phyloP scores from a whole-genome alignment of 2,888 invertebrate species.

The Perizoma flavofasciatum region DNA sequence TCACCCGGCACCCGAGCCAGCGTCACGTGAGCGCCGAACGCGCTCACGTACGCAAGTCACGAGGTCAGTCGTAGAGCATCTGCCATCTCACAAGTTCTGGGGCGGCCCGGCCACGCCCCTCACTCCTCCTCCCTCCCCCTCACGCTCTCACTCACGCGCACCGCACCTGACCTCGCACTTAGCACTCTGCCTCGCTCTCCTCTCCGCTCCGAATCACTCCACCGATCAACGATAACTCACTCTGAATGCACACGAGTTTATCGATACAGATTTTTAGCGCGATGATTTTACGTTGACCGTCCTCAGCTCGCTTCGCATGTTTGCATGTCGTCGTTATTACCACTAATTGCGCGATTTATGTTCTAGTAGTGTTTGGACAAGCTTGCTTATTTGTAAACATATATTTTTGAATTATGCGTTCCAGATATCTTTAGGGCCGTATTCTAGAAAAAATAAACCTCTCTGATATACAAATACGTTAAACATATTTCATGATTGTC shows the following conservation, averaged over 20 bases:
- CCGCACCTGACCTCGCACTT: conserved; percentile 50
- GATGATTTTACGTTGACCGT: background rate
- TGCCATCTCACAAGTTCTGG: conserved; percentile 84
- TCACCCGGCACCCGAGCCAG: conserved; percentile 68
- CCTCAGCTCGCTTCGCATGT: conserved; percentile 44
- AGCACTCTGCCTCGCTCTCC: conserved; percentile 47
- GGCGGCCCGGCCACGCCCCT: conserved; percentile 56
- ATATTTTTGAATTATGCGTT: background rate
- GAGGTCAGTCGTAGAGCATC: conserved; percentile 82
- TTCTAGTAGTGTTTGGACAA: background rate
- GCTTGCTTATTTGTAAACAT: background rate
- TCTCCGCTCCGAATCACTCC: conserved; percentile 37
- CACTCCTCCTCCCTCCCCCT: conserved; percentile 26
- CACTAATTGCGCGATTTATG: background rate
- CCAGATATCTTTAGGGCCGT: background rate
- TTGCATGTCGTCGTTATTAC: conserved; percentile 31
- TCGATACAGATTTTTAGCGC: conserved; percentile 9
- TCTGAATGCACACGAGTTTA: conserved; percentile 23
- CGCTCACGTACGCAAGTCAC: conserved; percentile 67
- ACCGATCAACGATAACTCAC: conserved; percentile 2
- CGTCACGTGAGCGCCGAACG: conserved; percentile 61
- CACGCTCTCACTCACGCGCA: conserved; percentile 20
- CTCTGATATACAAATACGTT: no score
- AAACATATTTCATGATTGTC: no score
- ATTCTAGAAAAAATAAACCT: no score